phyloP scores from a whole-genome alignment of 2,888 invertebrate genomes.

The Apamea sordens region DNA sequence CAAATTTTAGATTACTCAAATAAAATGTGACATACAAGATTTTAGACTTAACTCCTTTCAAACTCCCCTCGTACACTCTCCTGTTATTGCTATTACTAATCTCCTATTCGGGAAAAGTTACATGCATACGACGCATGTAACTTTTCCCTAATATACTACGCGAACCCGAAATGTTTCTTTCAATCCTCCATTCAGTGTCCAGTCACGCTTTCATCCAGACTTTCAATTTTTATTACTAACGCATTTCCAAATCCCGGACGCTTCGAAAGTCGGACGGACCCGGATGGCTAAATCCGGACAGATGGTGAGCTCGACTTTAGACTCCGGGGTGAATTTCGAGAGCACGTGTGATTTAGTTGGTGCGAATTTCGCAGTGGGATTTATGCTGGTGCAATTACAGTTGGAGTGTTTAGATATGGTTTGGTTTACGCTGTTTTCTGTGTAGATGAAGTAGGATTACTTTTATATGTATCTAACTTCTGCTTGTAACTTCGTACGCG shows the following conservation, averaged over 20 bases:
- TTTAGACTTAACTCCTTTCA: not conserved
- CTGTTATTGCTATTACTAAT: not conserved
- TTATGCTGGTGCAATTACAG: slow-evolving; percentile 49
- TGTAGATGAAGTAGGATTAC: not conserved
- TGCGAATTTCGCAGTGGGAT: slow-evolving; percentile 52
- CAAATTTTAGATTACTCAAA: not conserved
- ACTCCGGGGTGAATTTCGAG: slow-evolving; percentile 53
- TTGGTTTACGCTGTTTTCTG: slow-evolving; percentile 3
- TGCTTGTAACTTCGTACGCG: not conserved
- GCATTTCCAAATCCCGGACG: slow-evolving; percentile 60
- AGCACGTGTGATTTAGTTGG: slow-evolving; percentile 56
- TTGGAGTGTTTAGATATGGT: slow-evolving; percentile 34
- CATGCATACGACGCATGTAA: no score
- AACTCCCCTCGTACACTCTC: not conserved
- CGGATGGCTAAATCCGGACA: slow-evolving; percentile 62
- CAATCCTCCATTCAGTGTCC: slow-evolving; percentile 29
- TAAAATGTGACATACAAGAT: not conserved
- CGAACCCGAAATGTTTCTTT: slow-evolving; percentile 24
- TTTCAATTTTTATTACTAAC: slow-evolving; percentile 62
- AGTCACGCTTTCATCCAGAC: slow-evolving; percentile 42
- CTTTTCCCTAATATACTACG: not conserved
- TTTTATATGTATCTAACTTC: not conserved
- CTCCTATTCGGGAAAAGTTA: no score
- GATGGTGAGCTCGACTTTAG: slow-evolving; percentile 62
- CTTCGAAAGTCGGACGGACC: slow-evolving; percentile 50